Conservation (phyloP, 2,797 vertebrate genomes). For the Pristis pectinata region DNA sequence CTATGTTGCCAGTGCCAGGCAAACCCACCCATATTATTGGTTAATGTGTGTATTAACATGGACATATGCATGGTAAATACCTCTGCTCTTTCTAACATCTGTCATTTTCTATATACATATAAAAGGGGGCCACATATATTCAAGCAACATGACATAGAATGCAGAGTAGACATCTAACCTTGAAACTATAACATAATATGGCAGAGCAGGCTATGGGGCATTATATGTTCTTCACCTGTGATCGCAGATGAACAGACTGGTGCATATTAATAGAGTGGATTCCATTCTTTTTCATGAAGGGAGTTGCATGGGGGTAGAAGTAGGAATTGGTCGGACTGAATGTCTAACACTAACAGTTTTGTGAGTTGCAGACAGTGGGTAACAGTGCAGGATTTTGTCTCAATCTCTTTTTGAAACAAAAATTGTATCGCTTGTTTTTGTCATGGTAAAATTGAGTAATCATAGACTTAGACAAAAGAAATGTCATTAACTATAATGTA, state of each 20-base stretch:
- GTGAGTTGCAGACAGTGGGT: neutral
- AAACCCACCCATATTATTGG: neutral
- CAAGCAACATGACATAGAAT: neutral
- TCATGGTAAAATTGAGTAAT: neutral
- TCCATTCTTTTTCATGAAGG: neutral
- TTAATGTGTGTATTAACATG: neutral
- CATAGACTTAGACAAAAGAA: neutral
- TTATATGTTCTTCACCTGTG: neutral
- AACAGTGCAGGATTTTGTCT: neutral
- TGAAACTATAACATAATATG: no score
- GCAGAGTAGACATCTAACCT: neutral
- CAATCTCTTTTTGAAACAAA: no score
- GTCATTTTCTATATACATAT: neutral
- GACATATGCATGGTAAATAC: neutral
- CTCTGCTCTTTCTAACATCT: neutral
- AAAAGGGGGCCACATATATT: neutral
- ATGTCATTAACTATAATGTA: neutral
- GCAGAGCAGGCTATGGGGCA: neutral
- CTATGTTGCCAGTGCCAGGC: neutral
- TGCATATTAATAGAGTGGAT: neutral
- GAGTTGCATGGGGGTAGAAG: neutral
- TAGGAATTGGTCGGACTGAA: neutral
- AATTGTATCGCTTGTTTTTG: neutral
- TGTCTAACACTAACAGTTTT: neutral
- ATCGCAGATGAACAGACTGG: neutral